Conservation (phyloP, 2,888 invertebrate genomes). For the Hipparchia sbordonii region DNA sequence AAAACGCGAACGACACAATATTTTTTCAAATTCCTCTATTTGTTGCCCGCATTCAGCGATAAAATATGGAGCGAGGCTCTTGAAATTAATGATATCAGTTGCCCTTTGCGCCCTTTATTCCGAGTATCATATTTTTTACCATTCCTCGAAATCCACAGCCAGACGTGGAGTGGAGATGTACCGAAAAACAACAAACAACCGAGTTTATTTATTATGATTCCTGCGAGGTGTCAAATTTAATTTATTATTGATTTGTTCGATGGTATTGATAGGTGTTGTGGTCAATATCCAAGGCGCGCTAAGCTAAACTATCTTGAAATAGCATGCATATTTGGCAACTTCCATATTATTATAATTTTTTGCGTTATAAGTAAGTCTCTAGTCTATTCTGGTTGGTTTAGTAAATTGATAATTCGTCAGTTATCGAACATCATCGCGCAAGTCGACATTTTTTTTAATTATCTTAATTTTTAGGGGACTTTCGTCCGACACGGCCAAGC, state of each 20-base stretch:
- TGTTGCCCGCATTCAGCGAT: constrained; percentile 60
- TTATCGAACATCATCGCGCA: too few relatives aligned
- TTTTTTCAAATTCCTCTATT: constrained; percentile 43
- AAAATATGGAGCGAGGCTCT: constrained; percentile 68
- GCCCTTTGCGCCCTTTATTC: constrained; percentile 48
- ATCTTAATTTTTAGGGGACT: too few relatives aligned
- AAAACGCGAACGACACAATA: constrained; percentile 38
- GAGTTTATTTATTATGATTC: constrained; percentile 30
- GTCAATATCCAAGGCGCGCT: background rate
- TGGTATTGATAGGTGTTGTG: constrained; percentile 14
- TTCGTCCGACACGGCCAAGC: too few relatives aligned
- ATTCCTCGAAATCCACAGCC: constrained; percentile 43
- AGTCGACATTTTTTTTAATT: too few relatives aligned
- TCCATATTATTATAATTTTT: too few relatives aligned
- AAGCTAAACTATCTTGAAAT: background rate
- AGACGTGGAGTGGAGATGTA: constrained; percentile 24
- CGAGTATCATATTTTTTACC: constrained; percentile 44
- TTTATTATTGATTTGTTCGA: constrained; percentile 35
- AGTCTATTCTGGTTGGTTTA: too few relatives aligned
- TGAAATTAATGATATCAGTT: constrained; percentile 58
- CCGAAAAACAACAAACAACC: constrained; percentile 39
- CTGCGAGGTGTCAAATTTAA: constrained; percentile 37
- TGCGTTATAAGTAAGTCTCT: too few relatives aligned
- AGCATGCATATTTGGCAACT: background rate
- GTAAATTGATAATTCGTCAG: too few relatives aligned